These are phyloP conservation scores for Urechis unicinctus DNA, from an alignment of 2,888 invertebrate species.

Conservation along the genomic window DNA sequence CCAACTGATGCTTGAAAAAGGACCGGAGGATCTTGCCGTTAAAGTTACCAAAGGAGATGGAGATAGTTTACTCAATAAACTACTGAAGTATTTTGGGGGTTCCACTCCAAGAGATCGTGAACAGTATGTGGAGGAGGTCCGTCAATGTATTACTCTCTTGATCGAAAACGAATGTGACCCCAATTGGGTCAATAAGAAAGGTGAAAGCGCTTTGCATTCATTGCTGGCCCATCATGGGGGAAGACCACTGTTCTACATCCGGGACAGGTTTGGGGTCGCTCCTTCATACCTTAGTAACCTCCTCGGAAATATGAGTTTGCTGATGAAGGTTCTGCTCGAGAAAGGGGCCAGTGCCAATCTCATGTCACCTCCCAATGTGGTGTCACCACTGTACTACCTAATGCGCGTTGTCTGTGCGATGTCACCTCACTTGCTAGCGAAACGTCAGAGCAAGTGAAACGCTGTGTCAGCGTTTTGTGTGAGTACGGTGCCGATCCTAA, in stretches of 20 bases:
- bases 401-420: constrained; percentile 23
- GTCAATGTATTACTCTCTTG: constrained; percentile 33
- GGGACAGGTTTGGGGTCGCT: constrained; percentile 23
- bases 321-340: constrained; percentile 33
- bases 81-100: constrained; percentile 51
- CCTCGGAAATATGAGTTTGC: constrained; percentile 26
- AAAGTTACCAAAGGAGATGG: constrained; percentile 57
- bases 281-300: constrained; percentile 17
- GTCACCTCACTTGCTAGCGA: constrained; percentile 22
- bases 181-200: constrained; percentile 49
- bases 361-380: constrained; percentile 22
- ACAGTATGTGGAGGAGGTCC: constrained; percentile 26
- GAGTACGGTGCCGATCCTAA: constrained; percentile 21
- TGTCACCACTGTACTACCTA: constrained; percentile 23
- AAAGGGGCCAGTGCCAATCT: constrained; percentile 19
- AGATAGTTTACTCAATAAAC: constrained; percentile 65
- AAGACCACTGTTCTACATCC: constrained; percentile 22
- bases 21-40: constrained; percentile 19
- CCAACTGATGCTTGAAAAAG: constrained; percentile 21
- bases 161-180: constrained; percentile 44
- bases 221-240: constrained; percentile 49
- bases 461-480: constrained; percentile 15
- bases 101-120: constrained; percentile 21
- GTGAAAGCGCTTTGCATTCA: constrained; percentile 68
- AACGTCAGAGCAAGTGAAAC: constrained; percentile 18